Conservation (phyloP, 2,113 vertebrate species). For the Hemibagrus wyckioides region DNA sequence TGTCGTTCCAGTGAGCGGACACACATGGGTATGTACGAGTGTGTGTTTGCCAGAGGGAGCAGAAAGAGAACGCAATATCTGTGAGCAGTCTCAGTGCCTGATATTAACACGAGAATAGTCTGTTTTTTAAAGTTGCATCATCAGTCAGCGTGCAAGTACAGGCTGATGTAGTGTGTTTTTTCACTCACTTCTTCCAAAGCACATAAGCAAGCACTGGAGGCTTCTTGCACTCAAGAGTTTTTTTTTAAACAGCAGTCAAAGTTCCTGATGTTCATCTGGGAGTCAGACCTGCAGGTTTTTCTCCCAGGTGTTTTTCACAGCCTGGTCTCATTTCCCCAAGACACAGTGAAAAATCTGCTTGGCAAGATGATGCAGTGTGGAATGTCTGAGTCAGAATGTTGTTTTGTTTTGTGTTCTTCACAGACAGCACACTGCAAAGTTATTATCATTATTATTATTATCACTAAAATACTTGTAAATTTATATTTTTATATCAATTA, state of each 20-base stretch:
- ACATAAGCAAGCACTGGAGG: not conserved
- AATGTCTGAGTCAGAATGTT: not conserved
- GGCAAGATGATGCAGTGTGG: slow-evolving; percentile 1
- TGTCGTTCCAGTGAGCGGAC: slow-evolving; percentile 21
- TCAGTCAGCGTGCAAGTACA: not conserved
- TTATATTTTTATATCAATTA: not conserved
- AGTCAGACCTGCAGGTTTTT: not conserved
- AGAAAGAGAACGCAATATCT: not conserved
- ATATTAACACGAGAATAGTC: not conserved
- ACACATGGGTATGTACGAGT: slow-evolving; percentile 13
- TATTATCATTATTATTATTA: not conserved
- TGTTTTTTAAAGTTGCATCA: not conserved
- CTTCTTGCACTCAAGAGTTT: not conserved
- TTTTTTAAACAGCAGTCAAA: not conserved
- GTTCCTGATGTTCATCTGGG: not conserved
- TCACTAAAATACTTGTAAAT: not conserved
- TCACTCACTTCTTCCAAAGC: not conserved
- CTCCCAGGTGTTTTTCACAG: slow-evolving; percentile 29
- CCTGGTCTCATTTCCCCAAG: slow-evolving; percentile 11
- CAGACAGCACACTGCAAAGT: not conserved
- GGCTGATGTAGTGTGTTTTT: not conserved
- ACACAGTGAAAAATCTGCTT: slow-evolving; percentile 9
- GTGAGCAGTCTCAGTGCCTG: not conserved
- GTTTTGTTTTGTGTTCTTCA: not conserved
- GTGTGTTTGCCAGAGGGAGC: not conserved